These are phyloP conservation scores for Zaprionus nigranus DNA, from an alignment of 1,140 invertebrate species.

Conservation along the genomic window DNA sequence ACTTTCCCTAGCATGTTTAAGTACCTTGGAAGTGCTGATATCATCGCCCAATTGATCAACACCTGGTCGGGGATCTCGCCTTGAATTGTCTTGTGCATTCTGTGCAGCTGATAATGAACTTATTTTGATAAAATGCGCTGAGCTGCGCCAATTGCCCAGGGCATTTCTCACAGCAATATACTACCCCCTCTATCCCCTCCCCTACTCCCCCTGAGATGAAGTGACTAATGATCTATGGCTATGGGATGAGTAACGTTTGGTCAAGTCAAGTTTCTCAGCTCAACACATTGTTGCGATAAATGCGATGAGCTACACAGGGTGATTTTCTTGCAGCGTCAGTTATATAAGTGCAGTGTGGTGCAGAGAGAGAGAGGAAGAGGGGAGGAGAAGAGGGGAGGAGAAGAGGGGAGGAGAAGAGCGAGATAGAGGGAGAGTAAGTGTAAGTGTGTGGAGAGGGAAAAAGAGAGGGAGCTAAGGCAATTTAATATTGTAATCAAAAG, in stretches of 20 bases:
- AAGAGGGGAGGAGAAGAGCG: no score
- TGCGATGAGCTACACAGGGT: constrained; percentile 16
- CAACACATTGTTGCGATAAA: constrained; percentile 17
- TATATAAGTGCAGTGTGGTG: constrained; percentile 8
- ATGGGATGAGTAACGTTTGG: constrained; percentile 36
- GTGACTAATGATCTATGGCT: constrained; percentile 42
- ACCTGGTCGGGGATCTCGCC: constrained; percentile 29
- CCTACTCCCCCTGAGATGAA: background rate
- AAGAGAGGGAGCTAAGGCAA: background rate
- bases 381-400: no score
- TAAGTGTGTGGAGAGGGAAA: background rate
- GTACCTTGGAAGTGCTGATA: constrained; percentile 26
- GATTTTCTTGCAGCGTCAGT: constrained; percentile 15
- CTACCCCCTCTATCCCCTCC: background rate
- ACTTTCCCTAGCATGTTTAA: constrained; percentile 12
- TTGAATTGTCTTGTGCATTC: constrained; percentile 25
- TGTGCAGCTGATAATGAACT: constrained; percentile 45
- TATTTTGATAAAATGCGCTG: constrained; percentile 39
- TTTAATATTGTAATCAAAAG: constrained; percentile 37
- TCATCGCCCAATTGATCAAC: constrained; percentile 30
- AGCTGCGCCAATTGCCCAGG: constrained; percentile 37
- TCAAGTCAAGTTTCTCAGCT: constrained; percentile 31
- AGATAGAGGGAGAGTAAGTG: background rate
- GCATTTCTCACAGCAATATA: constrained; percentile 6
- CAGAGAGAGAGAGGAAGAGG: background rate